Percentiles rank a stretch among this genome's conserved stretches.
These are phyloP conservation scores for Polietes domitor DNA, from an alignment of 2,888 invertebrate genomes.

Conservation along the genomic window DNA sequence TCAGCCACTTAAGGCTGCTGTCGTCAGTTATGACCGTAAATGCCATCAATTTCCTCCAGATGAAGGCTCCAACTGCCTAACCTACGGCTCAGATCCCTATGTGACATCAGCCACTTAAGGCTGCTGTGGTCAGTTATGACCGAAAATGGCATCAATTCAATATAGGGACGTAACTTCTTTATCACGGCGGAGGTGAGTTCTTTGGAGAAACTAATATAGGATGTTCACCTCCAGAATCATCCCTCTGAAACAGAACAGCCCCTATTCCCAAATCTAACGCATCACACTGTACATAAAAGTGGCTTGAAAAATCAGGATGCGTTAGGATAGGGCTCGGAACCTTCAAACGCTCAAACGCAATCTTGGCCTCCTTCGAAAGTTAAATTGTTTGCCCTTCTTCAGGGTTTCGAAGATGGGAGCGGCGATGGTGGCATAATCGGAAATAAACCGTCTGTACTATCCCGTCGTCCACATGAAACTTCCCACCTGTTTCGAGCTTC, in stretches of 20 bases:
- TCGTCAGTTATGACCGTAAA: no score
- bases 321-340: no score
- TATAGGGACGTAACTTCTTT: no score
- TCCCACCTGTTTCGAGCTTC: neutral
- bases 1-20: no score
- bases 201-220: neutral
- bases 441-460: conserved; percentile 54
- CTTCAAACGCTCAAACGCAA: no score
- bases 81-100: neutral
- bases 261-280: no score
- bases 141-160: conserved; percentile 9
- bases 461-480: conserved; percentile 39
- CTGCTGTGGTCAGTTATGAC: no score
- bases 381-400: neutral
- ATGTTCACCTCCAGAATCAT: neutral
- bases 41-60: no score
- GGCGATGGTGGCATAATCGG: conserved; percentile 22
- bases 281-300: no score
- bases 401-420: conserved; percentile 46
- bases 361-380: neutral
- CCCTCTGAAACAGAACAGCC: no score
- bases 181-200: neutral
- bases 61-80: conserved; percentile 44
- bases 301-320: neutral
- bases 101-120: no score